These are phyloP conservation scores for Acleris cristana DNA, from an alignment of 2,888 invertebrate genomes.

Conservation along the genomic window DNA sequence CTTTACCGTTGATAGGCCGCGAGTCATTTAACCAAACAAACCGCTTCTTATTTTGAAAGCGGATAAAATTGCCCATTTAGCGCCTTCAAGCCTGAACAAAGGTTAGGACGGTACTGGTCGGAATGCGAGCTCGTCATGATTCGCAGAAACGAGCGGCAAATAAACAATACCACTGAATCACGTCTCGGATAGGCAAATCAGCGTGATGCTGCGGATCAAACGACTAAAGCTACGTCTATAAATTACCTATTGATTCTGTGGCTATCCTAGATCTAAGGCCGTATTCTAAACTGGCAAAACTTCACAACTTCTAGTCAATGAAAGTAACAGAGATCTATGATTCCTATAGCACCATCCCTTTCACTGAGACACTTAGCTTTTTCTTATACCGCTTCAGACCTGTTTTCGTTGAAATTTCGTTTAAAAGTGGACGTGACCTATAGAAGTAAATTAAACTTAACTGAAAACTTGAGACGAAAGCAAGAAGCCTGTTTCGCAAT, in stretches of 20 bases:
- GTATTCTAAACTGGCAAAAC: too few species aligned
- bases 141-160: conserved; percentile 56
- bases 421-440: too few species aligned
- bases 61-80: conserved; percentile 30
- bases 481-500: too few species aligned
- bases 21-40: conserved; percentile 26
- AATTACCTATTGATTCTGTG: not conserved
- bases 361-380: too few species aligned
- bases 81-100: conserved; percentile 31
- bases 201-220: conserved; percentile 62
- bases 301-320: too few species aligned
- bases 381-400: too few species aligned
- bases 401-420: too few species aligned
- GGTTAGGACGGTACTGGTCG: conserved; percentile 31
- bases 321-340: too few species aligned
- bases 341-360: too few species aligned
- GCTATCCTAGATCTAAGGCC: not conserved
- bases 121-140: conserved; percentile 60
- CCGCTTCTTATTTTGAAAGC: conserved; percentile 31
- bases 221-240: conserved; percentile 39
- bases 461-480: too few species aligned
- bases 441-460: too few species aligned
- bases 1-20: conserved; percentile 17
- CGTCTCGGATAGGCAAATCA: conserved; percentile 66
- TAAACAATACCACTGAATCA: conserved; percentile 60